Evolutionary conservation across 2,888 invertebrate species (phyloP), one percentile per base, ranked within the genome.

Genomic region (Ceramica pisi): DNA sequence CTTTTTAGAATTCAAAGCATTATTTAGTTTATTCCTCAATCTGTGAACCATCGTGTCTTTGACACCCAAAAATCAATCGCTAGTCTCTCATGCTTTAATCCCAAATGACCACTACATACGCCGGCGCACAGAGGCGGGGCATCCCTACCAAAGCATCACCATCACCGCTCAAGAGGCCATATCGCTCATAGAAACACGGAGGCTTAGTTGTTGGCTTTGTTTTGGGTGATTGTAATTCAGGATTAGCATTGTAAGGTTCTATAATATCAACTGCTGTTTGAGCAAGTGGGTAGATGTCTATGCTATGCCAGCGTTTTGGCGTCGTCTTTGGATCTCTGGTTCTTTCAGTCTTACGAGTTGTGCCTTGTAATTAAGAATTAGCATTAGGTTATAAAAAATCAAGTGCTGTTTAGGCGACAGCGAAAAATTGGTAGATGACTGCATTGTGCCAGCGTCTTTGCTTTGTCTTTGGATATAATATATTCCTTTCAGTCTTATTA

Each of bases 121-220:
- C 88, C 74, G 67, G 88, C 88, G 87, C 70, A 69, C 65, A 65
- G 71, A 86, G 93, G 92, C 91, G 92, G 89, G 90, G 89, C 85
- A 87, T 88, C 90, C 91, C 91, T 81, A 67, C 87, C 90, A 87
- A 88, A 89, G 88, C 85, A 82, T 89, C 87, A 83, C 88, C 87
- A 87, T 88, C 90, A 89, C 89, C 89, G 86, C 88, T 90, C 91
- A 91, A 92, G 90, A 90, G 90, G 88, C 89, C 90, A 88, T 88
- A 89, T 88, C 87, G 87, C 83, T 90, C 88, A 90, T 90, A 90
- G 88, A 86, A 71, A 50, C 48, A 57, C 64, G 57, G 69, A 63
- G 51, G 53, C 69, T 78, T 59, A 38, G 61, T 63, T 65, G 68
- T 53, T 76, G 67, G 44, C 26, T 72, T 63, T 67, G 57, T 71